phyloP scores from a whole-genome alignment of 1,140 invertebrate species.

The Bombus superbus region DNA sequence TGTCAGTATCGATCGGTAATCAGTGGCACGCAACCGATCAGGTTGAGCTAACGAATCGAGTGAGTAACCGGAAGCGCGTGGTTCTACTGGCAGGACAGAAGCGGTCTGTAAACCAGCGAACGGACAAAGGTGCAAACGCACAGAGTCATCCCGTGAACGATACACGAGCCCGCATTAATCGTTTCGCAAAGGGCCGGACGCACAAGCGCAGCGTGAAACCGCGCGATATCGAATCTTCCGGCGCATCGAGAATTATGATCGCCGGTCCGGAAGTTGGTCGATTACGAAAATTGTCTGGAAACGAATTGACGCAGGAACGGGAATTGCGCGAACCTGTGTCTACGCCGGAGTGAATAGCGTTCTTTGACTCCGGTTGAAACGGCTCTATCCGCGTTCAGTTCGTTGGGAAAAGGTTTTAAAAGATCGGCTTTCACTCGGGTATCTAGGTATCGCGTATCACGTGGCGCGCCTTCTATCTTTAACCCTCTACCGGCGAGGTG shows the following conservation, averaged over 20 bases:
- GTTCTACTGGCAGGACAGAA: neutral
- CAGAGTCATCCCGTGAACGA: conserved; percentile 39
- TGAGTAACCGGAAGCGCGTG: conserved; percentile 47
- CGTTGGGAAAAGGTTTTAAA: too few species aligned
- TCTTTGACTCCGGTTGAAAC: too few species aligned
- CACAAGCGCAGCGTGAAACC: conserved; percentile 36
- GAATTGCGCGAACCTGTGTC: too few species aligned
- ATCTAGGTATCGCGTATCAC: too few species aligned
- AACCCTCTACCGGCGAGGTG: too few species aligned
- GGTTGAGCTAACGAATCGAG: conserved; percentile 46
- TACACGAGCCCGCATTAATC: conserved; percentile 47
- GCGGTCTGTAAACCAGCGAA: conserved; percentile 50
- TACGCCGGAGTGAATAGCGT: too few species aligned
- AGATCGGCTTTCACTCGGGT: too few species aligned
- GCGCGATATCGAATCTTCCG: conserved; percentile 39
- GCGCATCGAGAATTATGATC: conserved; percentile 19
- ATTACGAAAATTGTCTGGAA: conserved; percentile 14
- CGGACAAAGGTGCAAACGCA: conserved; percentile 61
- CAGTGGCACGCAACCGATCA: conserved; percentile 46
- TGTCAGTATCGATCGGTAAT: conserved; percentile 51
- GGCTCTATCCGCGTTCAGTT: too few species aligned
- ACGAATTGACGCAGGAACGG: neutral
- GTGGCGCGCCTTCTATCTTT: too few species aligned
- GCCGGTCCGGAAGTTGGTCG: conserved; percentile 17
- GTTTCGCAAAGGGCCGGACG: conserved; percentile 29